Evolutionary conservation across 2,113 vertebrate species (phyloP).

Genomic region (Cheirogaleus medius): DNA sequence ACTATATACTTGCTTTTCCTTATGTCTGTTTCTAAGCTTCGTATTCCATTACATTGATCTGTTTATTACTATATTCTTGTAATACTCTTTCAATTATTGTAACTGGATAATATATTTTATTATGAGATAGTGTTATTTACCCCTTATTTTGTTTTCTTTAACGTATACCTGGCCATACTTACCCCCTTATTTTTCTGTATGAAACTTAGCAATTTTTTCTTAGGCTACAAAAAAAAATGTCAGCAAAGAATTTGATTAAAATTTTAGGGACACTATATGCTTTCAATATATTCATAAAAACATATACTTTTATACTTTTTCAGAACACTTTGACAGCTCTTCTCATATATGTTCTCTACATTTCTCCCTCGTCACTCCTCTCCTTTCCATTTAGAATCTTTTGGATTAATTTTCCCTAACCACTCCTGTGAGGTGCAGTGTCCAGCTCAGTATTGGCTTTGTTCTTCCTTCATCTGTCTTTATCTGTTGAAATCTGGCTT

Average conservation of each 20-base stretch:
- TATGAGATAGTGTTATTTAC: not conserved
- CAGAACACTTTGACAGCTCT: not conserved
- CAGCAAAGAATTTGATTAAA: not conserved
- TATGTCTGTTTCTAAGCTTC: not conserved
- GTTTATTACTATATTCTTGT: not conserved
- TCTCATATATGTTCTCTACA: not conserved
- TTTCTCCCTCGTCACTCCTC: not conserved
- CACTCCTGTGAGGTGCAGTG: not conserved
- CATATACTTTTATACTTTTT: not conserved
- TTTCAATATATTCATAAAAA: not conserved
- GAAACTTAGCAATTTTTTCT: not conserved
- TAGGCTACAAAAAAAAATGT: not conserved
- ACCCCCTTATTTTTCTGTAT: not conserved
- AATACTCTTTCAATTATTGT: not conserved
- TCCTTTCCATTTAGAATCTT: not conserved
- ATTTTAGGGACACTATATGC: not conserved
- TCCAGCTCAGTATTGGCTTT: not conserved
- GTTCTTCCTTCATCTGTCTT: not conserved
- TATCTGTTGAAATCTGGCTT: not conserved
- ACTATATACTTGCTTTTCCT: not conserved
- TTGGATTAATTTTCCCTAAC: not conserved
- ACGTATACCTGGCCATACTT: not conserved
- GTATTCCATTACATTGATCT: not conserved
- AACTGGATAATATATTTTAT: not conserved
- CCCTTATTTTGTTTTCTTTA: not conserved